Evolutionary conservation across 2,113 vertebrate genomes (phyloP).

Genomic region (Ivindomyrus marchei): DNA sequence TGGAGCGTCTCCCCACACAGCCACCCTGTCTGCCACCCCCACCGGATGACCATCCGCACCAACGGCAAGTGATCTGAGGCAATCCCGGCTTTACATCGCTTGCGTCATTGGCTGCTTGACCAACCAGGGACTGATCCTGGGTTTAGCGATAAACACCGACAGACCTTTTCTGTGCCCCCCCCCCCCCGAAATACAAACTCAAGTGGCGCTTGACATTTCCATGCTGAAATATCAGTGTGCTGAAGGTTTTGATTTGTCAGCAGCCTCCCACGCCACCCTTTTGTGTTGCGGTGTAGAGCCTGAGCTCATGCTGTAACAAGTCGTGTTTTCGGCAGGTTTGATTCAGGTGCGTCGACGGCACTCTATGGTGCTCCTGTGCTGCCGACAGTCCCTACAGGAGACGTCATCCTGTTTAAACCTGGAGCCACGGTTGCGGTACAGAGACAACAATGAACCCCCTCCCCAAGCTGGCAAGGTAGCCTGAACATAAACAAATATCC

Average conservation of each 20-base stretch:
- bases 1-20: background rate
- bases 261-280: constrained; percentile 7
- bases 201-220: background rate
- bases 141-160: background rate
- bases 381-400: background rate
- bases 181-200: background rate
- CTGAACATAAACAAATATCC: background rate
- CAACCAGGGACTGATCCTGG: background rate
- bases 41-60: background rate
- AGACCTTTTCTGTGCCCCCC: background rate
- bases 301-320: background rate
- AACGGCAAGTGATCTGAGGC: background rate
- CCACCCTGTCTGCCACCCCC: background rate
- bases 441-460: background rate
- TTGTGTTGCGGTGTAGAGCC: background rate
- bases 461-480: background rate
- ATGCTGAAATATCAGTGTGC: background rate
- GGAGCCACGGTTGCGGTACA: background rate
- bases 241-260: constrained; percentile 1
- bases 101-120: background rate
- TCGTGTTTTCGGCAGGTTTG: background rate
- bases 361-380: background rate
- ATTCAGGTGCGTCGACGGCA: background rate
- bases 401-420: background rate
- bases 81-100: background rate